Conservation (phyloP, 2,113 vertebrate genomes). For the Theropithecus gelada region DNA sequence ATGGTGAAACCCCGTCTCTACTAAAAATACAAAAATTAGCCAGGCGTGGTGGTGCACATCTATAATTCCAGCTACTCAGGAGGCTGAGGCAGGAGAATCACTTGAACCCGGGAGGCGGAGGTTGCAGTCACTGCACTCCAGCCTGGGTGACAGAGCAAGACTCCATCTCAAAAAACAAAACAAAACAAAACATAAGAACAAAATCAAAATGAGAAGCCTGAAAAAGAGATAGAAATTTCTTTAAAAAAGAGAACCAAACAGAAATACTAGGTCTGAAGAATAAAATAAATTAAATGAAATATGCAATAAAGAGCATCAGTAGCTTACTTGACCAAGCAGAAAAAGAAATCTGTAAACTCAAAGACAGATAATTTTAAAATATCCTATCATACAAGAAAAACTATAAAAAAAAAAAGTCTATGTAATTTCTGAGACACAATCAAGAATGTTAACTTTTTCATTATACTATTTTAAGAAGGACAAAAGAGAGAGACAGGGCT, state of each 20-base stretch:
- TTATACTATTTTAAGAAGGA: background rate
- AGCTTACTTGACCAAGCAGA: background rate
- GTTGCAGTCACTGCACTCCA: too few relatives aligned
- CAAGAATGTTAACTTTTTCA: background rate
- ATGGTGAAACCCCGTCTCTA: too few relatives aligned
- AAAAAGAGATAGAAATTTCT: background rate
- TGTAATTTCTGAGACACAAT: background rate
- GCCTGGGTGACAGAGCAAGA: too few relatives aligned
- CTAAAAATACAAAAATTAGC: too few relatives aligned
- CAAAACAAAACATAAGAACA: too few relatives aligned
- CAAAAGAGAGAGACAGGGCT: background rate
- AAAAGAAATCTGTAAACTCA: background rate
- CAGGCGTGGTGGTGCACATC: too few relatives aligned
- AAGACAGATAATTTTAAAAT: background rate
- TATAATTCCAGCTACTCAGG: too few relatives aligned
- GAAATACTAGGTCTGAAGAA: background rate
- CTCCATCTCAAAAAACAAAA: too few relatives aligned
- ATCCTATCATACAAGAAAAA: background rate
- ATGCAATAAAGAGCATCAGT: background rate
- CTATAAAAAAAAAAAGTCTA: background rate
- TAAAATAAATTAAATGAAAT: background rate
- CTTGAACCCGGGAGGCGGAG: too few relatives aligned
- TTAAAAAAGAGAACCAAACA: background rate
- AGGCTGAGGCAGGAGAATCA: too few relatives aligned
- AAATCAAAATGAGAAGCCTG: background rate